These are phyloP conservation scores for Syrmaticus mikado DNA, from an alignment of 2,113 vertebrate genomes.

Conservation along the genomic window DNA sequence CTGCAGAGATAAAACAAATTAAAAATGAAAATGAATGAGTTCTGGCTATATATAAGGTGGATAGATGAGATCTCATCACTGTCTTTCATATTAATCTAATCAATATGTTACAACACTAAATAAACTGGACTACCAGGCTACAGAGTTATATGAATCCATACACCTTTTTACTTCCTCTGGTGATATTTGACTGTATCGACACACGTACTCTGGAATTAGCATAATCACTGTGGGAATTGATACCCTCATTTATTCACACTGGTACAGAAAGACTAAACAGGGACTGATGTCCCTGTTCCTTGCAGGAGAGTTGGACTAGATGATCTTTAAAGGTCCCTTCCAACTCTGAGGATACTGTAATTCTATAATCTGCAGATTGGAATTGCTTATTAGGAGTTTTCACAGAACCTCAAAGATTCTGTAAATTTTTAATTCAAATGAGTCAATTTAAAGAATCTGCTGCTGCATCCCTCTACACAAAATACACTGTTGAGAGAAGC, in stretches of 20 bases:
- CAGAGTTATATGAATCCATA: background rate
- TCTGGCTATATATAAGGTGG: background rate
- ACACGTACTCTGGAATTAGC: background rate
- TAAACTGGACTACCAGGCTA: background rate
- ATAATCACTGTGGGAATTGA: background rate
- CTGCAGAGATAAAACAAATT: conserved; percentile 68
- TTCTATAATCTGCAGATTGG: background rate
- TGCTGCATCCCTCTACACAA: background rate
- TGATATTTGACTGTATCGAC: background rate
- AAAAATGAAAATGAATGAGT: background rate
- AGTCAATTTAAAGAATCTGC: background rate
- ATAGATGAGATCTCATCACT: background rate
- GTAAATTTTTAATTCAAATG: background rate
- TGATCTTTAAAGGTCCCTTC: too few relatives aligned
- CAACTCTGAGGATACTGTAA: too few relatives aligned
- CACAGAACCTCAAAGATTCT: background rate
- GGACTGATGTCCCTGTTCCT: too few relatives aligned
- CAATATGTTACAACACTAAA: background rate
- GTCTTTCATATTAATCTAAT: background rate
- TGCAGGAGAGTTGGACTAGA: too few relatives aligned
- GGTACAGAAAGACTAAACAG: background rate
- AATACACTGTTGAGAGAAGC: background rate
- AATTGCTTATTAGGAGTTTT: background rate
- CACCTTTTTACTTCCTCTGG: background rate
- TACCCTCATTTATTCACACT: background rate